Evolutionary conservation across 35 echinoderm and acorn worm species (phyloP).

Genomic region (Chiridota heheva): DNA sequence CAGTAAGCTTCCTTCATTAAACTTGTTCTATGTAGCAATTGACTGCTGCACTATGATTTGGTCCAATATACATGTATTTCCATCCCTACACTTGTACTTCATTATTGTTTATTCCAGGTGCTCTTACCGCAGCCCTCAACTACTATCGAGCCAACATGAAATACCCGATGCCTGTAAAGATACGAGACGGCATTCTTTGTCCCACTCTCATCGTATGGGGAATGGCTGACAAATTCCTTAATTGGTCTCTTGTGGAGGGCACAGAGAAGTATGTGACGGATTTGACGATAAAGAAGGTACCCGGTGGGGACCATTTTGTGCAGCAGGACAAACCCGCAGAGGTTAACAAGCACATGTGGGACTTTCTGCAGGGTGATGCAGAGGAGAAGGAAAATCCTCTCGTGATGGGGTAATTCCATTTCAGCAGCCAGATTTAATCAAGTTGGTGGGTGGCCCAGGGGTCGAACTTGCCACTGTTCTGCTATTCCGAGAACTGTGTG

Average conservation of each 20-base stretch:
- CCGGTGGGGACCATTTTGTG: conserved; percentile 20
- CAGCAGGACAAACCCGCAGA: conserved; percentile 22
- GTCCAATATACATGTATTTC: too few species aligned
- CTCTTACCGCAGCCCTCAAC: conserved; percentile 2
- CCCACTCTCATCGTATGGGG: conserved; percentile 36
- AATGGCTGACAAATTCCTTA: conserved; percentile 4
- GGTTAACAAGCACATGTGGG: conserved; percentile 32
- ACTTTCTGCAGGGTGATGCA: conserved; percentile 42
- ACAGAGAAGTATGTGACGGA: conserved; percentile 33
- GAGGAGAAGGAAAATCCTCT: too few species aligned
- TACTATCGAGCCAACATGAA: conserved; percentile 36
- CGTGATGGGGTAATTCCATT: too few species aligned
- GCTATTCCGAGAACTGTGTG: too few species aligned
- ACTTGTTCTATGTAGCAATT: too few species aligned
- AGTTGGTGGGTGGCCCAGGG: too few species aligned
- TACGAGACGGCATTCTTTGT: conserved; percentile 24
- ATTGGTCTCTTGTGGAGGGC: background rate
- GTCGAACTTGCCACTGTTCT: too few species aligned
- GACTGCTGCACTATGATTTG: too few species aligned
- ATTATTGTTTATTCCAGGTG: background rate
- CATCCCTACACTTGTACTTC: too few species aligned
- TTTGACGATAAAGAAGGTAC: background rate
- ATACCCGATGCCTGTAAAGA: background rate
- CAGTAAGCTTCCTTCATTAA: too few species aligned
- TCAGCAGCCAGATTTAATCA: too few species aligned